These are phyloP conservation scores for Aplochiton taeniatus DNA, from an alignment of 2,797 vertebrate species.

Conservation along the genomic window DNA sequence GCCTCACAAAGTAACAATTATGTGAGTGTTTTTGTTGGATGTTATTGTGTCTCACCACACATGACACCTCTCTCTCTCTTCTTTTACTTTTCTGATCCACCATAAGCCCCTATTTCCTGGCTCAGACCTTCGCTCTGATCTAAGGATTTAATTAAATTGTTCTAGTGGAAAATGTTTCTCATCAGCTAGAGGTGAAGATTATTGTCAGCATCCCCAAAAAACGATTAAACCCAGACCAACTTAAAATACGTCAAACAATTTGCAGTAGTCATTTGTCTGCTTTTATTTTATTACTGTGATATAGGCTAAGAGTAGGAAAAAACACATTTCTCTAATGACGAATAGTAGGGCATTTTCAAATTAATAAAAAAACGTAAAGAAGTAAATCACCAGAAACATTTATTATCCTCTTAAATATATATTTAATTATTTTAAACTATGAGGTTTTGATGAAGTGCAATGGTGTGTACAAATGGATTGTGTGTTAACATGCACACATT, in stretches of 20 bases:
- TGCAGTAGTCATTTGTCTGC: background rate
- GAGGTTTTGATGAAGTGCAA: constrained; percentile 42
- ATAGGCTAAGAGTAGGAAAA: no score
- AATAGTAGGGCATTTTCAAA: background rate
- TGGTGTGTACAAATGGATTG: constrained; percentile 58
- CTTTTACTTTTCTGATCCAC: constrained; percentile 20
- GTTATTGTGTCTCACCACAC: no score
- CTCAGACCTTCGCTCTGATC: constrained; percentile 13
- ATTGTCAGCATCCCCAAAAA: background rate
- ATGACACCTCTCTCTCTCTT: background rate
- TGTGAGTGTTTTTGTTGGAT: no score
- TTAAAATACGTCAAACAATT: background rate
- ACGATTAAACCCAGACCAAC: background rate
- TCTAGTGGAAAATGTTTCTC: background rate
- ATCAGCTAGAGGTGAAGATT: background rate
- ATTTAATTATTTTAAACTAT: constrained; percentile 68
- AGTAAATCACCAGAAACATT: constrained; percentile 57
- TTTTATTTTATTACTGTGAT: no score
- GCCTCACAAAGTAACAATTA: no score
- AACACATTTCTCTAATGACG: no score
- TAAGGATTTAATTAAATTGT: constrained; percentile 25
- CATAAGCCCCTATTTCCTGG: constrained; percentile 17
- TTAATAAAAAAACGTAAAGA: constrained; percentile 44
- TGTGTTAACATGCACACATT: constrained; percentile 68
- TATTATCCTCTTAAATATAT: constrained; percentile 64